Evolutionary conservation across 2,888 invertebrate species (phyloP), one percentile per base, ranked within the genome.

Genomic region (Spicauda simplicius): DNA sequence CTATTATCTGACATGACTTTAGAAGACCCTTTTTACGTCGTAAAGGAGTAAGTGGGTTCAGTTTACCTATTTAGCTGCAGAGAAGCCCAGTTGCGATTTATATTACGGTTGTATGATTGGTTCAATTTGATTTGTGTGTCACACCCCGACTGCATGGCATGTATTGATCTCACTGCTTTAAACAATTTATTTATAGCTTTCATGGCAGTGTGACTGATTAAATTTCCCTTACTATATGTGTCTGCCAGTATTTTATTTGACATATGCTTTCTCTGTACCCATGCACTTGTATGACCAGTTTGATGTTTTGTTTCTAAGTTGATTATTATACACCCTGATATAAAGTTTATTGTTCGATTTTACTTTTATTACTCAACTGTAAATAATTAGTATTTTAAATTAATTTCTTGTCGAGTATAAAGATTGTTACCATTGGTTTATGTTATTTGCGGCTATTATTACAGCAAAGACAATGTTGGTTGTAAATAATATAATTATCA

Each of bases 11-110:
- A 95, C 96, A 98, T 99, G 98, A 98, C 98, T 95, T 95, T 98
- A 94, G 98, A 99, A 95, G 99, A 99, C 94, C 99, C 99, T 76
- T 99, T 98, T 95, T 98, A 98, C 95, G 98, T 98, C 91, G 98
- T 99, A 80, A 98, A 98, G 96, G 98, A 98, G 99, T 99, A 96
- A 97, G 98, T 96, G 69, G 56, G 65, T 71, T 70, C 65, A 62
- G 57, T 58, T 73, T 66, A 65, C 65, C 70, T 69, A 64, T 57
- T 56, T 54, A 71, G 57, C 33, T 60, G 55, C 66, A 50, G 55
- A 37, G 50, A 50, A 60, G 20, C 60, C 48, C 59, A 53, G n/a
- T 58, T 60, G 33, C 25, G 33, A 60, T 30, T 30, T 59, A 53
- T 59, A 60, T 60, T 54, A 60, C 12, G 20, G n/a, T 55, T 60